A percentile compares a stretch with the other conserved stretches of the same genome.
These are phyloP conservation scores for Vandiemenella viatica DNA, from an alignment of 2,888 invertebrate genomes.

Conservation along the genomic window DNA sequence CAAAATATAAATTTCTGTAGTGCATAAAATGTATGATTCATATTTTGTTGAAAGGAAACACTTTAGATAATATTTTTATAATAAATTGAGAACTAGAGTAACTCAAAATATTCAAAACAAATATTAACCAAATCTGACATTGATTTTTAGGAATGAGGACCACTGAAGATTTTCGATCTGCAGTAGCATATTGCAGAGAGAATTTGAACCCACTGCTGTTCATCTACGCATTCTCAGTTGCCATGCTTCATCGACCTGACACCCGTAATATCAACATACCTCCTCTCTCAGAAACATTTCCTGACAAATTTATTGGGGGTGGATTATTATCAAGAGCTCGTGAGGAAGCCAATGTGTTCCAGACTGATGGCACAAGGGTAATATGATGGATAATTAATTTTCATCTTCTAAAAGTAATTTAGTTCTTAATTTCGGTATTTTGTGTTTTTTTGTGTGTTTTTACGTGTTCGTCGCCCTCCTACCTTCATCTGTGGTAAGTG, in stretches of 20 bases:
- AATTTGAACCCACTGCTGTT: conserved; percentile 66
- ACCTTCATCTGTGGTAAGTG: no score
- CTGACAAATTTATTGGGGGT: conserved; percentile 66
- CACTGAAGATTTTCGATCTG: conserved; percentile 52
- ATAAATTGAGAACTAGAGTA: not conserved
- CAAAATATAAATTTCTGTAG: no score
- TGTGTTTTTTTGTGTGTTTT: no score
- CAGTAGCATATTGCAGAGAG: conserved; percentile 54
- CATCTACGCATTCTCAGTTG: conserved; percentile 62
- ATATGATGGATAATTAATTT: not conserved
- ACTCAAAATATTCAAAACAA: not conserved
- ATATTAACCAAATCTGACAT: not conserved
- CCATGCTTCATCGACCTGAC: conserved; percentile 55
- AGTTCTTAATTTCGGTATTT: not conserved
- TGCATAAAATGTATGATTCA: no score
- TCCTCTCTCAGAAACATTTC: conserved; percentile 61
- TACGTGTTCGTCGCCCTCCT: no score
- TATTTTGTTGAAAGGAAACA: no score
- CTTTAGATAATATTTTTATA: no score
- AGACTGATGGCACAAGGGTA: conserved; percentile 20
- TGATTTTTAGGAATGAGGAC: conserved; percentile 43
- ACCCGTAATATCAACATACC: conserved; percentile 54
- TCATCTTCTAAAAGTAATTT: not conserved
- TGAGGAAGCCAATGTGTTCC: conserved; percentile 48
- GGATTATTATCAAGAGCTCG: conserved; percentile 51